Conservation (phyloP, 2,113 vertebrate species). For the Ramphastos sulfuratus region DNA sequence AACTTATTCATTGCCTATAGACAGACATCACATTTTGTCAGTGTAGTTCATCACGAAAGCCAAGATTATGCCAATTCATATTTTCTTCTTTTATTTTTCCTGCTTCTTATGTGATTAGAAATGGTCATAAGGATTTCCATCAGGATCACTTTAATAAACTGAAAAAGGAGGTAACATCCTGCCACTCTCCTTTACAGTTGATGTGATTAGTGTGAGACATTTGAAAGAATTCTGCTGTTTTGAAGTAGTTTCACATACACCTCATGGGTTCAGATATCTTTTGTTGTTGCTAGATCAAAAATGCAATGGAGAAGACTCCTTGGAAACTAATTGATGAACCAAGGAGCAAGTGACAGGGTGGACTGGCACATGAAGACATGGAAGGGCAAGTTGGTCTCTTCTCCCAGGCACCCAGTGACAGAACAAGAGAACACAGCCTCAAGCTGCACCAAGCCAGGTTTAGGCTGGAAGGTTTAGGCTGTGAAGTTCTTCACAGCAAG, state of each 20-base stretch:
- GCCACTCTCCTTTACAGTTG: neutral
- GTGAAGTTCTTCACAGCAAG: no score
- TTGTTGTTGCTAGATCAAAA: constrained; percentile 6
- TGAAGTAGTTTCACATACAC: neutral
- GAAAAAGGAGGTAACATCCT: neutral
- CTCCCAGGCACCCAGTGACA: no score
- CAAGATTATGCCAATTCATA: neutral
- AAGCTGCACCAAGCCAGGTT: no score
- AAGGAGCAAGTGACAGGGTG: neutral
- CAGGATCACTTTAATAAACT: neutral
- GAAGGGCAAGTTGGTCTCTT: neutral
- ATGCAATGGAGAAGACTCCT: neutral
- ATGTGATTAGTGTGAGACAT: neutral
- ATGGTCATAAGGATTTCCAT: neutral
- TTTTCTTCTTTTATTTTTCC: neutral
- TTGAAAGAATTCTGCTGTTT: accelerated
- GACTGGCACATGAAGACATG: neutral
- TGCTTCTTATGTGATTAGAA: neutral
- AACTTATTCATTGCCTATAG: neutral
- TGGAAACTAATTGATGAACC: neutral
- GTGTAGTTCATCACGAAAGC: neutral
- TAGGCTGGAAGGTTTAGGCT: no score
- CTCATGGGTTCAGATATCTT: neutral
- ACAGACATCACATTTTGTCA: neutral
- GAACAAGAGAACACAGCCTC: no score